Base-by-base conservation (phyloP, 2,888 invertebrate genomes). In the Lagria hirta region DNA sequence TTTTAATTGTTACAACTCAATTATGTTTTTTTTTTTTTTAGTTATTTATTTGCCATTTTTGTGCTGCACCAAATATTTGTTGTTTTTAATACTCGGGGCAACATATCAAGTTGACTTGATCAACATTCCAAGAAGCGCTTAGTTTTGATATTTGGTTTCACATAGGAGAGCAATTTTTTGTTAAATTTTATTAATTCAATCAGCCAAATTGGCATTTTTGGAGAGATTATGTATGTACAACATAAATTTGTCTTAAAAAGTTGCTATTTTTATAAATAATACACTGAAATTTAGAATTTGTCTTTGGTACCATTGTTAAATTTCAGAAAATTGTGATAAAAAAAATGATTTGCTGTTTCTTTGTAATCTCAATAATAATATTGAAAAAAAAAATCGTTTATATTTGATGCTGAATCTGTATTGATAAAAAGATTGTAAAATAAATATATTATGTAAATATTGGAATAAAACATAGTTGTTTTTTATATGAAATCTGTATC, bases 301-400 rank as follows among this genome's bases (percentile, higher is more conserved):
- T 52, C 60, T 56, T 52, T 35, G 41, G 54, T 55, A 60, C 47
- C 52, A 49, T 62, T 60, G 61, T 61, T 58, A 57, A 65, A 63
- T 65, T 68, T 64, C 63, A 64, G 66, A 62, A 65, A 66, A 68
- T 65, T 68, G 69, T 69, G 70, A 69, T 69, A 69, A 63, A 55
- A 51, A 52, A 46, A 47, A 49, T 49, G 26, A 52, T 58, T 65
- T 53, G 54, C 60, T 58, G 51, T 60, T 63, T n/a, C n/a, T n/a
- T 58, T 49, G 49, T 48, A 43, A 48, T 56, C 57, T 57, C 53
- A 53, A 51, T 54, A 33, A n/a, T n/a, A n/a, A n/a, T n/a, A n/a
- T n/a, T 57, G 52, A 53, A 51, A 54, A 33, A 43, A 58, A 45
- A 62, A 58, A 59, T 60, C 60, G 60, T 64, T 62, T 68, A 66